phyloP scores from a whole-genome alignment of 2,888 invertebrate species.

The Strigamia crassipes region DNA sequence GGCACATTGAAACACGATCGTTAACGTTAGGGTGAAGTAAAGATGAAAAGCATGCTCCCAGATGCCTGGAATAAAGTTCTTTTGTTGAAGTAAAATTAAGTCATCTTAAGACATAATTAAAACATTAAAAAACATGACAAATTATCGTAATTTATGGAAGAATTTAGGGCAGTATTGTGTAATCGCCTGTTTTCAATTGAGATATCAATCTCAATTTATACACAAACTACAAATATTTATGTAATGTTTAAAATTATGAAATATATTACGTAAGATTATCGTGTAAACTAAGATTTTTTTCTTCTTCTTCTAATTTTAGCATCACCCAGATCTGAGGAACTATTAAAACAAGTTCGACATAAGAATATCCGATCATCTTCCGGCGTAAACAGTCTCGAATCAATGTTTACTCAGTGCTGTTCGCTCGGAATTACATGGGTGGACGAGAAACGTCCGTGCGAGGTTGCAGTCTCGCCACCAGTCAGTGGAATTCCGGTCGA shows the following conservation, averaged over 20 bases:
- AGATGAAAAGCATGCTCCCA: conserved; percentile 19
- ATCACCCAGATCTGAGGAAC: neutral
- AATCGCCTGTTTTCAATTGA: neutral
- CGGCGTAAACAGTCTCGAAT: conserved; percentile 51
- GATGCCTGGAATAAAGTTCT: conserved; percentile 10
- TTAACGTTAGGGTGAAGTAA: neutral
- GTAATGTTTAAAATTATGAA: neutral
- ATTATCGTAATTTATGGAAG: neutral
- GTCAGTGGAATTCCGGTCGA: conserved; percentile 62
- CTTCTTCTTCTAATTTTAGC: neutral
- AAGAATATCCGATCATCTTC: neutral
- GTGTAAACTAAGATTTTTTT: neutral
- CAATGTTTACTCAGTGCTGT: conserved; percentile 61
- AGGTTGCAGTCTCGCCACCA: conserved; percentile 1
- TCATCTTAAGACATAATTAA: neutral
- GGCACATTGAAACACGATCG: conserved; percentile 20
- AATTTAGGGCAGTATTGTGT: neutral
- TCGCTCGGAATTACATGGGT: conserved; percentile 59
- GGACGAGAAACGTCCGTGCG: conserved; percentile 37
- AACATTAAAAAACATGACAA: neutral
- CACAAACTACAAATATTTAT: neutral
- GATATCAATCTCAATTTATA: neutral
- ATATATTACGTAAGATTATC: neutral
- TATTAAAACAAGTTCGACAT: neutral
- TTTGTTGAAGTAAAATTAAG: conserved; percentile 8